Evolutionary conservation across 1,140 invertebrate species (phyloP), one percentile per base, ranked within the genome.

Genomic region (Drosophila kikkawai): DNA sequence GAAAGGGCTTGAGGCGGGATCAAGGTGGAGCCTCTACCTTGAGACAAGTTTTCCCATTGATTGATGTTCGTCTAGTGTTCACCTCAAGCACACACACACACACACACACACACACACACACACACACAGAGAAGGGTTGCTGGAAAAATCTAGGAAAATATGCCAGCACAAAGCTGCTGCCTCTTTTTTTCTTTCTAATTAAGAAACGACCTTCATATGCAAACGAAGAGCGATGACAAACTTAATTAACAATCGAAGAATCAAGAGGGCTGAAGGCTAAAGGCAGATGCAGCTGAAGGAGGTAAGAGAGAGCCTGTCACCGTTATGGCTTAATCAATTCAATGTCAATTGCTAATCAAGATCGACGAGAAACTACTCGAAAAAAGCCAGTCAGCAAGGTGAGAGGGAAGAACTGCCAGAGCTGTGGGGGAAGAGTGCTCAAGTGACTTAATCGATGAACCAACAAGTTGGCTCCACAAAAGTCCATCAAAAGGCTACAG

Each of bases 281-380:
- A 29, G 26, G 26, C 26, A 29, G 26, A 29, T 29, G 26, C 26
- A 29, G 26, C 26, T 29, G 26, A 29, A 4, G 26, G 55, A 34
- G 47, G 48, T 13, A 6, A 7, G 5, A 29, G 26, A 26, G 11
- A 37, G 60, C 68, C 44, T 36, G 47, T 53, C 34, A 55, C 51
- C 51, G 60, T 45, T 66, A 58, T 75, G 53, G 53, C 66, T 64
- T 65, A 79, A 79, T 79, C 75, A 71, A 71, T 79, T 79, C 75
- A 79, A 79, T 79, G 76, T 79, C 75, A 79, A 79, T 79, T 79
- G 76, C 45, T 78, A 71, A 79, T 71, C 75, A 65, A 60, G 75
- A 79, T 79, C 17, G 37, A 73, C 45, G 39, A 32, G 26, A 55
- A 53, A 48, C 41, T 44, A 53, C 22, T 68, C 42, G 75, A 41